These are phyloP conservation scores for Leptura quadrifasciata DNA, from an alignment of 2,888 invertebrate species.

Conservation along the genomic window DNA sequence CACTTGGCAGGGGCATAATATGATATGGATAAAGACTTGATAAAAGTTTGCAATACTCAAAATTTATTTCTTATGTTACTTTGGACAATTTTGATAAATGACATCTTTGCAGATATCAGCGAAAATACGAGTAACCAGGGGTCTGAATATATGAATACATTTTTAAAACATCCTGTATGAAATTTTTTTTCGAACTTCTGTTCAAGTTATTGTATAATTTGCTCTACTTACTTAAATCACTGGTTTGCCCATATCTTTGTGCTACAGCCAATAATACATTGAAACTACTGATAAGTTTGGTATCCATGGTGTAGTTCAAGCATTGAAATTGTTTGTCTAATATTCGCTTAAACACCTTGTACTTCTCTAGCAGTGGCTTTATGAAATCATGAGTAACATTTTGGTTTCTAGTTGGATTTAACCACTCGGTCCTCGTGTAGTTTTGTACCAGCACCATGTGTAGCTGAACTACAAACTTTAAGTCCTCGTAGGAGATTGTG, in stretches of 20 bases:
- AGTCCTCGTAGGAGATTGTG: conserved; percentile 75
- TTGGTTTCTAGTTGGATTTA: conserved; percentile 73
- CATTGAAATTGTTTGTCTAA: conserved; percentile 75
- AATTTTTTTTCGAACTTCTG: no score
- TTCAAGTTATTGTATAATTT: not conserved
- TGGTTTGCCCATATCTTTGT: conserved; percentile 73
- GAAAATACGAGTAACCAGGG: no score
- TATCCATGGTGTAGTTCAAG: conserved; percentile 76
- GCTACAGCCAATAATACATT: conserved; percentile 77
- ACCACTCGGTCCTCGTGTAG: conserved; percentile 80
- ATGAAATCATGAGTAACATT: conserved; percentile 70
- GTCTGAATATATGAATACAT: no score
- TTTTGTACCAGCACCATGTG: conserved; percentile 78
- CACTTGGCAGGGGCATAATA: no score
- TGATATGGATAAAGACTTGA: no score
- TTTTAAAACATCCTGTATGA: no score
- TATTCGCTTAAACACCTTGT: conserved; percentile 77
- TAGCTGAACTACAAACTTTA: conserved; percentile 78
- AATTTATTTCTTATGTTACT: no score
- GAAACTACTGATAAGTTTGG: conserved; percentile 76
- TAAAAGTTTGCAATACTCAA: no score
- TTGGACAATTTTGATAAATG: no score
- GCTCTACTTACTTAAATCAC: conserved; percentile 58
- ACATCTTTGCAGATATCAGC: no score
- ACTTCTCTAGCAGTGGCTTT: conserved; percentile 78